A percentile compares a stretch with the other conserved stretches of the same genome.
phyloP scores from a whole-genome alignment of 2,113 vertebrate genomes.

The Neomonachus schauinslandi region DNA sequence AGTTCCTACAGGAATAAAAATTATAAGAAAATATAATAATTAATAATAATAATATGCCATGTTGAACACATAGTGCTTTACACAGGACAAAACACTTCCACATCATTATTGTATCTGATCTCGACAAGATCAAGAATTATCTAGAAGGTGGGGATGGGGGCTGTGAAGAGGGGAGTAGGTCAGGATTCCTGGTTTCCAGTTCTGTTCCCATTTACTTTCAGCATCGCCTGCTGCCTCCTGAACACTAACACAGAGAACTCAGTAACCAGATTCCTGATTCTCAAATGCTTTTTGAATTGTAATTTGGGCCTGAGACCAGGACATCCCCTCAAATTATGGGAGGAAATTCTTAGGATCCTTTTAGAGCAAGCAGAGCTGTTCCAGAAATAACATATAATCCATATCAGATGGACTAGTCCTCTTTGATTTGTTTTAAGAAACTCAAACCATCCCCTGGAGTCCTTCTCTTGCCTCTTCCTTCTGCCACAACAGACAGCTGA shows the following conservation, averaged over 20 bases:
- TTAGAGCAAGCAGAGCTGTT: background rate
- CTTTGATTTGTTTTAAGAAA: background rate
- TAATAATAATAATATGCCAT: background rate
- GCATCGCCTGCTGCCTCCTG: background rate
- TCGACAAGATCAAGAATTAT: background rate
- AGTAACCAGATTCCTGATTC: background rate
- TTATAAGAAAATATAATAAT: background rate
- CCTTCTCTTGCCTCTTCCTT: background rate
- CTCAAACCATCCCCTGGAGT: background rate
- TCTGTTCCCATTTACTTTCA: background rate
- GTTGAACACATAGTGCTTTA: background rate
- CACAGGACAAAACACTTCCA: background rate
- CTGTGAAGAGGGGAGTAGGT: no score
- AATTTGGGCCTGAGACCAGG: background rate
- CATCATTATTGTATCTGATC: background rate
- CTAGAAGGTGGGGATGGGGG: background rate
- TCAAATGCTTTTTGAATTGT: background rate
- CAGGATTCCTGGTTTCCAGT: background rate
- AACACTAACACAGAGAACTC: background rate
- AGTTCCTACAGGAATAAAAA: background rate
- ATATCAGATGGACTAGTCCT: background rate
- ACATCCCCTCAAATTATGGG: background rate
- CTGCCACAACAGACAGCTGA: background rate
- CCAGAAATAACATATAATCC: background rate
- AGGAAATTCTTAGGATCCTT: background rate